Conservation (phyloP, 1,140 invertebrate genomes). For the Ruditapes philippinarum region DNA sequence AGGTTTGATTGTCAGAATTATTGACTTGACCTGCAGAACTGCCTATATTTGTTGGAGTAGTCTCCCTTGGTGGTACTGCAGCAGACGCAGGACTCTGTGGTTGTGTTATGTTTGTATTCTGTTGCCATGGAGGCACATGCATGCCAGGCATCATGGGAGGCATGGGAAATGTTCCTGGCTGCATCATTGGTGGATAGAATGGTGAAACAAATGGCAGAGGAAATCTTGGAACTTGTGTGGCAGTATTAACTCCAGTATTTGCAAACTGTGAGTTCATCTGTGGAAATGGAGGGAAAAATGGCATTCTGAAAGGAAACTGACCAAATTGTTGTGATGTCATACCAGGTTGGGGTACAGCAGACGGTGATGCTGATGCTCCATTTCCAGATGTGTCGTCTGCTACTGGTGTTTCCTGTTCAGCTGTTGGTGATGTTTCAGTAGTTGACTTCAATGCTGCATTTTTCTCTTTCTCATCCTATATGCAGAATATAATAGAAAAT, state of each 20-base stretch:
- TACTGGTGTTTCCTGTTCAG: not conserved
- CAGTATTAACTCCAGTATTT: not conserved
- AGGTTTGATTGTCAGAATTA: not conserved
- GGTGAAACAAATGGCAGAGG: slow-evolving; percentile 62
- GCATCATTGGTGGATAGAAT: slow-evolving; percentile 47
- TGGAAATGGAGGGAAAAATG: slow-evolving; percentile 46
- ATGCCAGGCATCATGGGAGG: slow-evolving; percentile 40
- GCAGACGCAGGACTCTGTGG: not conserved
- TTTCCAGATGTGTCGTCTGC: not conserved
- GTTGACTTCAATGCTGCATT: slow-evolving; percentile 49
- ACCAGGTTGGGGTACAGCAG: not conserved
- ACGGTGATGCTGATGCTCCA: not conserved
- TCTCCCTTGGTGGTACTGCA: not conserved
- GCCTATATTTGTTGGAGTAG: not conserved
- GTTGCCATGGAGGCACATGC: slow-evolving; percentile 50
- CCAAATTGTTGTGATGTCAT: slow-evolving; percentile 16
- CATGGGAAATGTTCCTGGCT: not conserved
- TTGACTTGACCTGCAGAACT: not conserved
- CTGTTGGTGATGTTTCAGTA: not conserved
- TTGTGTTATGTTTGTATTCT: slow-evolving; percentile 1
- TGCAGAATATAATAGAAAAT: not conserved
- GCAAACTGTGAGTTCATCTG: not conserved
- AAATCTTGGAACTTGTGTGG: slow-evolving; percentile 55
- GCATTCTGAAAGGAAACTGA: slow-evolving; percentile 56
- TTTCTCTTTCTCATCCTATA: slow-evolving; percentile 69